Conservation (phyloP, 37 sponge, comb jelly and placozoan species). For the Cliona cf. orientalis region DNA sequence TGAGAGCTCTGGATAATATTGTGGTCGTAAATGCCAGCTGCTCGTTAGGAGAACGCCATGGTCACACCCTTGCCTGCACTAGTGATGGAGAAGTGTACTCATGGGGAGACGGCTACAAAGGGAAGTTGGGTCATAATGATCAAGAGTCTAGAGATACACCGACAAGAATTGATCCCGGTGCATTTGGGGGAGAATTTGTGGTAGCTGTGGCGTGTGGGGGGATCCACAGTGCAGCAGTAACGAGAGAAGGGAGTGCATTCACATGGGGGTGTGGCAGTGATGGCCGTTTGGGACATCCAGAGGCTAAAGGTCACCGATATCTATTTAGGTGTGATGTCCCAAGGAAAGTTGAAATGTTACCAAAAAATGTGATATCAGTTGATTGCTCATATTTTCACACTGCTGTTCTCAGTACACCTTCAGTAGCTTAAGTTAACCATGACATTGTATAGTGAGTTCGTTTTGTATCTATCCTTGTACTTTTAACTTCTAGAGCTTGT, state of each 20-base stretch:
- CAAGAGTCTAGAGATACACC: constrained; percentile 32
- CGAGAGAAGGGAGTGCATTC: constrained; percentile 49
- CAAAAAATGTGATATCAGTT: neutral
- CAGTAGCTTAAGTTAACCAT: too few relatives aligned
- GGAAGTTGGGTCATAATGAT: constrained; percentile 58
- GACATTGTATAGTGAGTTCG: too few relatives aligned
- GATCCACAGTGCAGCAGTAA: constrained; percentile 66
- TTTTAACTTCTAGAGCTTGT: too few relatives aligned
- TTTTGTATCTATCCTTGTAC: too few relatives aligned
- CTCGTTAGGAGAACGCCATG: constrained; percentile 73
- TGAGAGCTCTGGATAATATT: neutral
- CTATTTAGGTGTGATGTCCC: constrained; percentile 56
- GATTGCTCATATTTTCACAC: constrained; percentile 71
- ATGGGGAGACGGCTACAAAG: constrained; percentile 87
- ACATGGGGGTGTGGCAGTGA: constrained; percentile 84
- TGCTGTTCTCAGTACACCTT: constrained; percentile 21
- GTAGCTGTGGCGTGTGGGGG: constrained; percentile 51
- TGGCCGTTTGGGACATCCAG: constrained; percentile 70
- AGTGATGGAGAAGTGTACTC: constrained; percentile 66
- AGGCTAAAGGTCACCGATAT: constrained; percentile 71
- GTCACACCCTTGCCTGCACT: constrained; percentile 74
- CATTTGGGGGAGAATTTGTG: constrained; percentile 38
- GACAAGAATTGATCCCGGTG: constrained; percentile 29
- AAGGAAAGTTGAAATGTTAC: constrained; percentile 43
- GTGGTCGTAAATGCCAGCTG: constrained; percentile 48